Base-by-base conservation (phyloP, 2,888 invertebrate genomes). In the Drosophila siamana region DNA sequence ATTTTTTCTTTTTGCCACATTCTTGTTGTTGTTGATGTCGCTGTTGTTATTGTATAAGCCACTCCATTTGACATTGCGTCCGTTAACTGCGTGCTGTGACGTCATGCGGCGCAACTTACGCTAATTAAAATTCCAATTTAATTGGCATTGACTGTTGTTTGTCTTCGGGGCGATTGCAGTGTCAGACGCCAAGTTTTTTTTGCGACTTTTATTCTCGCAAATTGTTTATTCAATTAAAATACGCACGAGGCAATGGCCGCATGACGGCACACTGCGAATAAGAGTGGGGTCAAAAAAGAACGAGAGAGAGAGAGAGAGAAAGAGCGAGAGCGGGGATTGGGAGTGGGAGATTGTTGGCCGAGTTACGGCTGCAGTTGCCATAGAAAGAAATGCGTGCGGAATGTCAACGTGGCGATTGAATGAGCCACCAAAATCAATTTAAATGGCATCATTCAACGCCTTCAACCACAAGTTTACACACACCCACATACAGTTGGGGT, bases 91-190 rank as follows among this genome's bases (percentile, higher is more conserved):
- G 24, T 38, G 50, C 26, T 44, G 59, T 78, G 86, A 78, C 86
- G 87, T 84, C 87, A 84, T 60, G 56, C 60, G 43, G 54, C 52
- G 67, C 38, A 84, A 83, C 78, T 88, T 86, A 67, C 80, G 83
- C 89, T 89, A 89, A 88, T 88, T 89, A 89, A 88, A 88, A 88
- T 89, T 89, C 89, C 70, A 86, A 86, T 90, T 90, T 88, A 88
- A 88, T 88, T 88, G 88, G 81, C 84, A 83, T 81, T 67, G 86
- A 76, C 67, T 86, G 76, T 71, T 83, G 76, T 87, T 87, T 89
- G 86, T 85, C 89, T 89, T 89, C 69, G 67, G 71, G 69, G 78
- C 73, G 64, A 77, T 88, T 77, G 80, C 83, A 71, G 9, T 44
- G 46, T 8, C 57, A 70, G 43, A 40, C 47, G 55, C 40, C 33